Conservation (phyloP, 2,797 vertebrate genomes). For the Coccyzus lansbergi region DNA sequence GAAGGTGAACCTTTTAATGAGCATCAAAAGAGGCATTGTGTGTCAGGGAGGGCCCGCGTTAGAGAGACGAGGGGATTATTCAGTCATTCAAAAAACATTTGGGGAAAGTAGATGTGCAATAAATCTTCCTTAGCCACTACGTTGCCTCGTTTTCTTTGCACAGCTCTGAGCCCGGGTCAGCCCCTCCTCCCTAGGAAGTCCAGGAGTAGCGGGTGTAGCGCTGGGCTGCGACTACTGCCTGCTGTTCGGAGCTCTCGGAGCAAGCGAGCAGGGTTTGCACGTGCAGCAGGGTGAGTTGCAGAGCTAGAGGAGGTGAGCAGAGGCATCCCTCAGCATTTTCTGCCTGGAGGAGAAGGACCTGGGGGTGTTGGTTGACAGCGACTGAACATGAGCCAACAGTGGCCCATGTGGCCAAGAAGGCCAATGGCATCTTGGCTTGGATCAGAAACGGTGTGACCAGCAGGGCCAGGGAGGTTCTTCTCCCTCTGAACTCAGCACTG, state of each 20-base stretch:
- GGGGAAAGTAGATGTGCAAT: background rate
- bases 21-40: background rate
- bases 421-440: too few relatives aligned
- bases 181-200: background rate
- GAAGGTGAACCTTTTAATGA: constrained; percentile 32
- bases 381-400: too few relatives aligned
- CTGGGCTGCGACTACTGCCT: accelerated
- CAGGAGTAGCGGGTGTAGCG: accelerated
- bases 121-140: background rate
- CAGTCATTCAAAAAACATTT: background rate
- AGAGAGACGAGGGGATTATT: background rate
- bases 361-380: too few relatives aligned
- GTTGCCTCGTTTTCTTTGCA: background rate
- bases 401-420: too few relatives aligned
- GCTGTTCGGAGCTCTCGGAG: accelerated
- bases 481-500: too few relatives aligned
- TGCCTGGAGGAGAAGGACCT: too few relatives aligned
- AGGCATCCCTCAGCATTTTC: background rate
- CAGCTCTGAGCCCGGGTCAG: background rate
- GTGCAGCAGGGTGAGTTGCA: background rate
- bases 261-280: accelerated
- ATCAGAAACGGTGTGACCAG: too few relatives aligned
- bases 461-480: too few relatives aligned
- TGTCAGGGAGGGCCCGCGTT: background rate
- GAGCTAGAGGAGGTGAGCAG: background rate